Base-by-base conservation (phyloP, 2,888 invertebrate genomes). In the Ennomos quercinarius region DNA sequence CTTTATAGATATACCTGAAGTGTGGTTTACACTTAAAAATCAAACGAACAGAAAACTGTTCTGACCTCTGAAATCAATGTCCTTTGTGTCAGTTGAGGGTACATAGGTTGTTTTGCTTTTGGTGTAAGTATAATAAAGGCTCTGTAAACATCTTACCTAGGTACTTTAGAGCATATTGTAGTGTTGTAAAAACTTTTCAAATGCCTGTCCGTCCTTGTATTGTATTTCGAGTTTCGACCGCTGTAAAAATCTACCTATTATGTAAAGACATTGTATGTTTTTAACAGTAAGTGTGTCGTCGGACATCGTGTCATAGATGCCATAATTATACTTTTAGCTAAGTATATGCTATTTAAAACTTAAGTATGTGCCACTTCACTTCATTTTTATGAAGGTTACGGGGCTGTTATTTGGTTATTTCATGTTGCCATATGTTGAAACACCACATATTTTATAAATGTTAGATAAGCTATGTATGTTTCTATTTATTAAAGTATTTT, bases 401-500 rank as follows among this genome's bases (percentile, higher is more conserved):
- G 27, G 27, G 27, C 27, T 27, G 27, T 27, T 27, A 27, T 27
- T 27, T 27, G 2, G 27, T 27, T 27, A 27, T 27, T 27, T 27
- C 27, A 4, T 27, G 27, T 27, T 27, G 27, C 27, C 27, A 27
- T 27, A 27, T 27, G 27, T 27, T 27, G 27, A 27, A 27, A 27
- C 27, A 27, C 5, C 27, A 27, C 27, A 6, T 27, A 27, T 27
- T 27, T 27, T 49, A 11, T 11, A 36, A 49, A 55, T 38, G 43
- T 48, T 45, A 44, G 17, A 1, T 17, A 17, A 2, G 17, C 17
- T 3, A 2, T 43, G 17, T 51, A 6, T 45, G 10, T 50, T 37
- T 27, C 11, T 56, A 60, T 56, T 56, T 56, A 55, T 46, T 60
- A 10, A 48, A 47, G 8, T 48, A 48, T 9, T 52, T 48, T 49